A percentile compares a stretch with the other conserved stretches of the same genome.
These are phyloP conservation scores for Mya arenaria DNA, from an alignment of 1,140 invertebrate species.

Conservation along the genomic window DNA sequence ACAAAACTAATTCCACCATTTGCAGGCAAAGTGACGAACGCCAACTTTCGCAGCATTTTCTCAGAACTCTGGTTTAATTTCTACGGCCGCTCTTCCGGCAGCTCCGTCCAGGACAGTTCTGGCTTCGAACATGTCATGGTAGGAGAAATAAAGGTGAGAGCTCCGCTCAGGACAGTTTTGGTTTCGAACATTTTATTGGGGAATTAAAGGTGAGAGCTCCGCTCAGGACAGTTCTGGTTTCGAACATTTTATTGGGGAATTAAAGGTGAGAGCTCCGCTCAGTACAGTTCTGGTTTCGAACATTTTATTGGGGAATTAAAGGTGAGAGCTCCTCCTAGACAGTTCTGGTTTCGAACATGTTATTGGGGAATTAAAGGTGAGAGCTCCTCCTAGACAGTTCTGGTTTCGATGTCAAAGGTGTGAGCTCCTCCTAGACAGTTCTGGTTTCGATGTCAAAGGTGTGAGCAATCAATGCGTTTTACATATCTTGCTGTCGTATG, in stretches of 20 bases:
- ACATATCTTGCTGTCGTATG: too few species aligned
- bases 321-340: constrained; percentile 17
- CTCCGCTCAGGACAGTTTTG: background rate
- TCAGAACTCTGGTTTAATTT: constrained; percentile 77
- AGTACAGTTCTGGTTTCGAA: background rate
- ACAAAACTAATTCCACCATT: too few species aligned
- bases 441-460: background rate
- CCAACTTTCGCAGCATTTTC: constrained; percentile 47
- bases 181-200: background rate
- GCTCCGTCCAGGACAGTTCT: constrained; percentile 66
- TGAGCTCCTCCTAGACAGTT: background rate
- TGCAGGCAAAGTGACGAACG: constrained; percentile 22
- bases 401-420: background rate
- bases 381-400: background rate
- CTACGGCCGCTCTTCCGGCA: constrained; percentile 68
- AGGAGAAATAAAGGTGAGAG: constrained; percentile 76
- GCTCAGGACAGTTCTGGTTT: background rate
- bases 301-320: constrained; percentile 55
- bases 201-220: background rate
- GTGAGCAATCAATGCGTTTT: too few species aligned
- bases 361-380: background rate
- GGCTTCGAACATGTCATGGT: constrained; percentile 82
- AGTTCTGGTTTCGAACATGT: background rate
- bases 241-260: background rate
- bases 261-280: background rate